Percentiles rank a stretch among this genome's conserved stretches.
Conservation (phyloP, 2,797 vertebrate species). For the Bovichtus variegatus region DNA sequence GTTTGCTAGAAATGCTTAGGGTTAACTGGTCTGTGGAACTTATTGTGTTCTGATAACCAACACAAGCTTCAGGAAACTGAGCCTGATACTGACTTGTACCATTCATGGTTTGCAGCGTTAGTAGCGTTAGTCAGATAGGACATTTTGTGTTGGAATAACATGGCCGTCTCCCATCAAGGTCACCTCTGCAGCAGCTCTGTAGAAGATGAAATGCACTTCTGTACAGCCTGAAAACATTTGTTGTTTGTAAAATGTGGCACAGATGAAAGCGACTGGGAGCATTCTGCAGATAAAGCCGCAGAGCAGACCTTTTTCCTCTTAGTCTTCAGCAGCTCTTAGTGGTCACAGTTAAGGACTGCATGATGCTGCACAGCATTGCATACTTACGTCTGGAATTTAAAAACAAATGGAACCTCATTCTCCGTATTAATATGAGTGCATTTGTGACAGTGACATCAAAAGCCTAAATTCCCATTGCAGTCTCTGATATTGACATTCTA, state of each 20-base stretch:
- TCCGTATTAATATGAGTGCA: background rate
- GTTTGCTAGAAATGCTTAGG: background rate
- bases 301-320: slow-evolving; percentile 37
- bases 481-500: background rate
- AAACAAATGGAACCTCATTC: background rate
- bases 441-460: background rate
- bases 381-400: background rate
- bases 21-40: background rate
- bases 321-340: slow-evolving; percentile 68
- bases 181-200: slow-evolving; percentile 9
- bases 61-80: background rate
- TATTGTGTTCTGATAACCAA: slow-evolving; percentile 4
- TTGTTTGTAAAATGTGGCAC: slow-evolving; percentile 10
- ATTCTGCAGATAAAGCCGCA: slow-evolving; percentile 44
- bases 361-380: background rate
- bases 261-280: slow-evolving; percentile 29
- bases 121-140: background rate
- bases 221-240: slow-evolving; percentile 3
- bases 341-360: slow-evolving; percentile 47
- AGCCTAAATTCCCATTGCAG: background rate
- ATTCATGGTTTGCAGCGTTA: slow-evolving; percentile 2
- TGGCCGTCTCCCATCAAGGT: slow-evolving; percentile 5
- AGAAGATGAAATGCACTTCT: background rate
- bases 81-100: background rate
- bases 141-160: slow-evolving; percentile 11